These are phyloP conservation scores for Periplaneta americana DNA, from an alignment of 1,140 invertebrate genomes.

Conservation along the genomic window DNA sequence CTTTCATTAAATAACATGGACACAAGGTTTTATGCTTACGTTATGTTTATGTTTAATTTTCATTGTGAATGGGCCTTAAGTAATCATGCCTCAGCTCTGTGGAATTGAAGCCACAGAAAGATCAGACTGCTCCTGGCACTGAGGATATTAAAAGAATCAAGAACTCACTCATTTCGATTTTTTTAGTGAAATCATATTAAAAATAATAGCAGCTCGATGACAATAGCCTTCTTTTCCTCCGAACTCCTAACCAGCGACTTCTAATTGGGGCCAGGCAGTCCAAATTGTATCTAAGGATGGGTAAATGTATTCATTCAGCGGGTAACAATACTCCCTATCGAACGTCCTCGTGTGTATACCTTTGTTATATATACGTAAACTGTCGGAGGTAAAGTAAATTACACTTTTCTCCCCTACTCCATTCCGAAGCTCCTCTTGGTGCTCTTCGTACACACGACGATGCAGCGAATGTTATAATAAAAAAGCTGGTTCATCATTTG, in stretches of 20 bases:
- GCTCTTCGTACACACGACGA: background rate
- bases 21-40: too few relatives aligned
- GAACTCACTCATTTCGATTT: too few relatives aligned
- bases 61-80: too few relatives aligned
- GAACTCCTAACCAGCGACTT: too few relatives aligned
- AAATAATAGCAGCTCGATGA: background rate
- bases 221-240: background rate
- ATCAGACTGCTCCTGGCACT: too few relatives aligned
- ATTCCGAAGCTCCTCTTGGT: background rate
- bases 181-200: background rate
- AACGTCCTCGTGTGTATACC: background rate
- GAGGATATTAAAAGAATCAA: too few relatives aligned
- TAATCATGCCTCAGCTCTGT: too few relatives aligned
- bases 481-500: background rate
- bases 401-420: background rate
- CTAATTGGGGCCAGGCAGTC: background rate
- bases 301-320: background rate
- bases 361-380: background rate
- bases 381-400: conserved; percentile 1
- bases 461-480: conserved; percentile 4
- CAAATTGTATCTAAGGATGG: too few relatives aligned
- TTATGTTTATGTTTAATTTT: too few relatives aligned
- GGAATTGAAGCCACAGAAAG: too few relatives aligned
- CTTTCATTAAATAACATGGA: too few relatives aligned
- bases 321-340: background rate